Evolutionary conservation across 2,888 invertebrate species (phyloP).

Genomic region (Chalcis sispes): DNA sequence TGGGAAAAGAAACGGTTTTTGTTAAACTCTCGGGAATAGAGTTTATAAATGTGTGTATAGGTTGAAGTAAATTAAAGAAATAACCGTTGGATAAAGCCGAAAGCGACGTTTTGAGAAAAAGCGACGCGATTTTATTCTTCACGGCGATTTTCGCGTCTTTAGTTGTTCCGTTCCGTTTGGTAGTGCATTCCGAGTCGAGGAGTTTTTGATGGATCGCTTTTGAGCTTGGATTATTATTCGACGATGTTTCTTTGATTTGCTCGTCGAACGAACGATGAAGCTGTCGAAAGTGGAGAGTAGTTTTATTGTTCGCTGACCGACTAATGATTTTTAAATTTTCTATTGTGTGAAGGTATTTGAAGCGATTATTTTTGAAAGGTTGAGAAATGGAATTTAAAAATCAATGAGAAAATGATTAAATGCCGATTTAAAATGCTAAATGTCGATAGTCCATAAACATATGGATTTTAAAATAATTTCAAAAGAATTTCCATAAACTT

Average conservation of each 20-base stretch:
- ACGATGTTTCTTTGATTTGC: not conserved
- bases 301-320: not conserved
- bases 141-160: slow-evolving; percentile 31
- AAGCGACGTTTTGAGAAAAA: too few species aligned
- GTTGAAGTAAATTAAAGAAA: slow-evolving; percentile 30
- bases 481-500: too few species aligned
- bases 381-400: too few species aligned
- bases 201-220: slow-evolving; percentile 31
- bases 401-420: too few species aligned
- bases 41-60: too few species aligned
- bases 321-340: slow-evolving; percentile 12
- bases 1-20: too few species aligned
- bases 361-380: slow-evolving; percentile 20
- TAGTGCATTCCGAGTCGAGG: not conserved
- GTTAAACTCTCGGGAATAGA: too few species aligned
- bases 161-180: not conserved
- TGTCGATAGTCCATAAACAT: too few species aligned
- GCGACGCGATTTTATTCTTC: slow-evolving; percentile 21
- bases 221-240: not conserved
- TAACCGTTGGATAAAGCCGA: slow-evolving; percentile 20
- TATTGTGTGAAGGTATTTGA: slow-evolving; percentile 4
- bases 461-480: too few species aligned
- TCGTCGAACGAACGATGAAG: slow-evolving; percentile 29
- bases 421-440: too few species aligned
- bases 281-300: not conserved